Evolutionary conservation across 2,797 vertebrate species (phyloP).

Genomic region (Gymnopithys bicolor): DNA sequence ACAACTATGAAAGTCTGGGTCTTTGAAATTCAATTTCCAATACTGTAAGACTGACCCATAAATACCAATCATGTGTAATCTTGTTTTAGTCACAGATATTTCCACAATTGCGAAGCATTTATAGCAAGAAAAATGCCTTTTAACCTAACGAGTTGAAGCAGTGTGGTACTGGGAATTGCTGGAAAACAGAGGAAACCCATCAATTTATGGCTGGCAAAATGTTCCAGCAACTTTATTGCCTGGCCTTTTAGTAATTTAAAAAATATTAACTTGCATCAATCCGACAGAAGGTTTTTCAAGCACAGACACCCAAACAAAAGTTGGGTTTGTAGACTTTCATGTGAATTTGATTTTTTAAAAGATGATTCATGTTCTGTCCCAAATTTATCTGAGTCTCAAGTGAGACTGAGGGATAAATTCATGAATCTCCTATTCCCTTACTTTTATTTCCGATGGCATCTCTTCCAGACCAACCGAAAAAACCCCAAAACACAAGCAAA

Average conservation of each 20-base stretch:
- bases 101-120: slow-evolving; percentile 10
- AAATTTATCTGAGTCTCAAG: background rate
- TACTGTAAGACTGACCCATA: background rate
- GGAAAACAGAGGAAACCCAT: slow-evolving; percentile 5
- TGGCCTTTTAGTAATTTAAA: slow-evolving; percentile 13
- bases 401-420: background rate
- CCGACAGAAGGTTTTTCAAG: background rate
- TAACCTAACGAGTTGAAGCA: slow-evolving; percentile 13
- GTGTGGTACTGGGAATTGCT: background rate
- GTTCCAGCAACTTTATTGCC: slow-evolving; percentile 4
- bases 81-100: slow-evolving; percentile 44
- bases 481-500: background rate
- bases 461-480: background rate
- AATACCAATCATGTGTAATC: slow-evolving; percentile 20
- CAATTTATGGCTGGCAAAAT: background rate
- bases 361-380: background rate
- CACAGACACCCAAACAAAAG: background rate
- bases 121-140: slow-evolving; percentile 43
- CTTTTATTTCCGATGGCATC: background rate
- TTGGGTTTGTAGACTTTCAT: background rate
- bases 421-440: background rate
- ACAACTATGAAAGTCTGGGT: background rate
- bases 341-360: background rate
- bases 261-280: background rate
- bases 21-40: slow-evolving; percentile 35